Conservation (phyloP, 2,888 invertebrate genomes). For the Adineta ricciae region DNA sequence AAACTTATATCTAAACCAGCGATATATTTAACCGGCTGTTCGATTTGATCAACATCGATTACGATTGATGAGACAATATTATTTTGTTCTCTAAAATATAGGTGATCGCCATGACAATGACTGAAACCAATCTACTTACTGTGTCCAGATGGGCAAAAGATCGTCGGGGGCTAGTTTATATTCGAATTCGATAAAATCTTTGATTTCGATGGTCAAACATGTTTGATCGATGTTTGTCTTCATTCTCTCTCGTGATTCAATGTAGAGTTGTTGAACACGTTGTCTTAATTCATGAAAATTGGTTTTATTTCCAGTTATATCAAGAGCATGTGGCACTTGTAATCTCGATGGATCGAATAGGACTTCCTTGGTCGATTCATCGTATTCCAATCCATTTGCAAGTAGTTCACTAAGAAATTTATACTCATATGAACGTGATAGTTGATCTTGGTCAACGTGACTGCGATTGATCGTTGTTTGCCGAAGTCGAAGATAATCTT, state of each 20-base stretch:
- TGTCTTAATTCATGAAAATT: not conserved
- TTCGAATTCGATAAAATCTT: constrained; percentile 4
- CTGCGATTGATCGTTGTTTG: not conserved
- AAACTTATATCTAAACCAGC: constrained; percentile 15
- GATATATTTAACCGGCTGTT: constrained; percentile 4
- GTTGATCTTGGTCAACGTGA: not conserved
- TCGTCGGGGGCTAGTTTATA: not conserved
- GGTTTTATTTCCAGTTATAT: not conserved
- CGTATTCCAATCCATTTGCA: not conserved
- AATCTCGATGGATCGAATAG: not conserved
- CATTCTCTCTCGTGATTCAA: not conserved
- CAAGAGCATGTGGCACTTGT: not conserved
- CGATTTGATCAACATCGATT: not conserved
- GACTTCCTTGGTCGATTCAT: not conserved
- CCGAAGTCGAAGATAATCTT: not conserved
- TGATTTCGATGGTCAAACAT: not conserved
- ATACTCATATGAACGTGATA: not conserved
- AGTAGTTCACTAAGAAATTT: not conserved
- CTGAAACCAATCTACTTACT: too few relatives aligned
- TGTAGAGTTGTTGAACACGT: not conserved
- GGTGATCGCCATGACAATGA: too few relatives aligned
- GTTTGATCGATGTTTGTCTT: not conserved
- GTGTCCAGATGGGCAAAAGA: not conserved
- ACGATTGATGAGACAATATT: not conserved
- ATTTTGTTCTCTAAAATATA: not conserved